Conservation (phyloP, 2,797 vertebrate genomes). For the Lithobates sylvaticus region DNA sequence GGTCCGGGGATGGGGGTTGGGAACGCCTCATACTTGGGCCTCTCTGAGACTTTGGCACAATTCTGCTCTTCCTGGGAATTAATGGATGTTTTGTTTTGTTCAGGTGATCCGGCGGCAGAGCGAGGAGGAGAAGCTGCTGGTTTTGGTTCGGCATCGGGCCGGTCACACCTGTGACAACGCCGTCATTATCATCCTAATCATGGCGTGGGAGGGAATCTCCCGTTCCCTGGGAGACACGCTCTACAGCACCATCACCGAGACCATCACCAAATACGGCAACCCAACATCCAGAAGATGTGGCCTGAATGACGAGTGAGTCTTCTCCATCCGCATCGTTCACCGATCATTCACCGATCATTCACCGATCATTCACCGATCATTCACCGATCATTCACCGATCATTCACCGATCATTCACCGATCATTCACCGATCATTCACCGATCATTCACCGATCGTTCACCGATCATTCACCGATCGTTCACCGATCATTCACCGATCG, state of each 20-base stretch:
- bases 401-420: too few species aligned
- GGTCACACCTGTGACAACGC: conserved; percentile 95
- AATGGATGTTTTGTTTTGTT: background rate
- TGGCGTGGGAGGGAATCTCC: conserved; percentile 97
- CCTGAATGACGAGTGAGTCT: conserved; percentile 94
- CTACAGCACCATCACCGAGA: conserved; percentile 89
- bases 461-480: too few species aligned
- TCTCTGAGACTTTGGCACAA: too few species aligned
- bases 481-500: too few species aligned
- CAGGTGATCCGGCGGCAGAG: conserved; percentile 93
- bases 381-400: too few species aligned
- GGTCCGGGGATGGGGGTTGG: too few species aligned
- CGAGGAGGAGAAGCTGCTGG: conserved; percentile 92
- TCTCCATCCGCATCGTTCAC: too few species aligned
- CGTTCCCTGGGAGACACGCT: conserved; percentile 87
- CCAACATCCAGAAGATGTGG: conserved; percentile 96
- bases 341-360: too few species aligned
- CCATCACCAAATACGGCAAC: conserved; percentile 92
- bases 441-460: too few species aligned
- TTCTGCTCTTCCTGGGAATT: background rate
- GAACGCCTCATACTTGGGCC: too few species aligned
- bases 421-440: too few species aligned
- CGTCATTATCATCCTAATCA: conserved; percentile 93
- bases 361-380: too few species aligned
- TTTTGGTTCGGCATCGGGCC: conserved; percentile 90